Conservation (phyloP, 1,140 invertebrate genomes). For the Vollenhovia emeryi region DNA sequence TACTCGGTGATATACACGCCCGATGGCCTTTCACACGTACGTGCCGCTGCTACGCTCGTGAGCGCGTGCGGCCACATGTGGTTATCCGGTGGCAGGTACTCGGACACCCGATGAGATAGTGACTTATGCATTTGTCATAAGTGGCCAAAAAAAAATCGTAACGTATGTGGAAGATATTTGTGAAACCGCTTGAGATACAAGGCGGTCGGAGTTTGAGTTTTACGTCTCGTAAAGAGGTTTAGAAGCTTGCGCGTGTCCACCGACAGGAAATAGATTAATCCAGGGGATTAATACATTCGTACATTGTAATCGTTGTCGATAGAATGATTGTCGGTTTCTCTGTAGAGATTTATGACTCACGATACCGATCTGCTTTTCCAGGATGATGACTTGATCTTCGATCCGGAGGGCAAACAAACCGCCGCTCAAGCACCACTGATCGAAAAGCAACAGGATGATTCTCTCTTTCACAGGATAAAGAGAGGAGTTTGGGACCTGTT, state of each 20-base stretch:
- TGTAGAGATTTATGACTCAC: neutral
- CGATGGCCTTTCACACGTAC: conserved; percentile 49
- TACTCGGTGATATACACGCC: conserved; percentile 74
- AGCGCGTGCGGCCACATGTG: conserved; percentile 15
- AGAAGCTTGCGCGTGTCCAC: neutral
- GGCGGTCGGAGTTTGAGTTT: neutral
- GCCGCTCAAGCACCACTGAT: conserved; percentile 68
- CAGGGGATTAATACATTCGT: neutral
- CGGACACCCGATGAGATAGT: conserved; percentile 19
- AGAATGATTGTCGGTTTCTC: neutral
- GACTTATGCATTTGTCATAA: conserved; percentile 52
- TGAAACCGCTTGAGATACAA: neutral
- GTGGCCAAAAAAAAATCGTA: conserved; percentile 18
- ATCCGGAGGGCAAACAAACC: conserved; percentile 70
- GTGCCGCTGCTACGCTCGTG: neutral
- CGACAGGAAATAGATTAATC: neutral
- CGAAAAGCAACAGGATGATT: conserved; percentile 71
- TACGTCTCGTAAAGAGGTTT: neutral
- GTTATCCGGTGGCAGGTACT: conserved; percentile 15
- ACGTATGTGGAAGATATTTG: neutral
- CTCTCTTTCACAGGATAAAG: conserved; percentile 78
- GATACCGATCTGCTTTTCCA: conserved; percentile 65
- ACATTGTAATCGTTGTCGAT: neutral
- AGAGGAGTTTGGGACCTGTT: conserved; percentile 64
- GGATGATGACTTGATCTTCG: conserved; percentile 83